Evolutionary conservation across 2,888 invertebrate genomes (phyloP), one percentile per base, ranked within the genome.

Genomic region (Netelia fuscicornis): DNA sequence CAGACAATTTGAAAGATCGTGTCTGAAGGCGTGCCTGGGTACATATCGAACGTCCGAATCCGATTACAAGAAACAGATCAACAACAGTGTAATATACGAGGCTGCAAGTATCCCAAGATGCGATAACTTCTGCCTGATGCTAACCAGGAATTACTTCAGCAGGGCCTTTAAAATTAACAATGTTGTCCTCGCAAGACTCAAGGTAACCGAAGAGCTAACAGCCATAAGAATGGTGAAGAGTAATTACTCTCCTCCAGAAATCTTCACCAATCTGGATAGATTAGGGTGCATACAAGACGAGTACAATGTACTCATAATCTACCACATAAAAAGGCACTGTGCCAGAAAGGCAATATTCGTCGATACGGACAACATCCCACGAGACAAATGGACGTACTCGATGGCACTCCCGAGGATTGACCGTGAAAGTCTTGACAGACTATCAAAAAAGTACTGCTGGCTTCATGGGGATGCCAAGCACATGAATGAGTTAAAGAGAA

Each of bases 261-360:
- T 68, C 8, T 68, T 44, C 42, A 37, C 68, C 2, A 68, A 37
- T 44, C 1, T 68, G 30, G 68, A 68, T 13, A 2, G 13, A 9
- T 3, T 68, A 17, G 68, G 68, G 3, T 68, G 68, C 17, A 42
- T 68, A 13, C 44, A 68, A 68, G n/a, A 68, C 23, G 68, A 5
- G 13, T 23, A 68, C 13, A 68, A 68, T 3, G 9, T 68, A 1
- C n/a, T 44, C 0, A 54, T 52, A 11, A 71, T 71, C 0, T 56
- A 71, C 23, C 72, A 72, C 23, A 72, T 56, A 6, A 3, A n/a
- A 20, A 11, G 30, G 23, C 23, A 56, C 5, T 72, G 54, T 0
- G 23, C 54, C 2, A 56, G 54, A 13, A 72, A 72, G 23, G 54
- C 48, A 2, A 48, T 72, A 2, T 72, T 11, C 6, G 56, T 17